phyloP scores from a whole-genome alignment of 2,888 invertebrate species.

The Mayetiola destructor region DNA sequence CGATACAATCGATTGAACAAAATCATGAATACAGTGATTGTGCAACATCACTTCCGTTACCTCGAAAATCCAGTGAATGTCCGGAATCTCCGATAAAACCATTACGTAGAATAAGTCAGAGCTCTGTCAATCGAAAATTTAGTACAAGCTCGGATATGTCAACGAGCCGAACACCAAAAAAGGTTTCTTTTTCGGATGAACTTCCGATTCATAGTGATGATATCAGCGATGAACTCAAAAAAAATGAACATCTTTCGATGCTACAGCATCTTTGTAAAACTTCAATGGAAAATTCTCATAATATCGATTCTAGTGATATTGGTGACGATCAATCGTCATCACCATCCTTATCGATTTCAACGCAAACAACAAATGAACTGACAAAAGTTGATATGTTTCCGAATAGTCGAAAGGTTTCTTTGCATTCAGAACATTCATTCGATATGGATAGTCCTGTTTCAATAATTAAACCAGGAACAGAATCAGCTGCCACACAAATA shows the following conservation, averaged over 20 bases:
- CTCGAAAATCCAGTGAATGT: not conserved
- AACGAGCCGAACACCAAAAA: constrained; percentile 31
- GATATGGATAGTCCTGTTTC: not conserved
- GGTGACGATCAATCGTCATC: not conserved
- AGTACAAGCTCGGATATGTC: constrained; percentile 20
- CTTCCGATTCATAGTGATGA: constrained; percentile 21
- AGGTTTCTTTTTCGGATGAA: constrained; percentile 35
- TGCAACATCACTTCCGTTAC: not conserved
- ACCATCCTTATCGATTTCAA: constrained; percentile 5
- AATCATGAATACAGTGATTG: not conserved
- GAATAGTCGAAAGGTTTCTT: constrained; percentile 12
- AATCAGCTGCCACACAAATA: not conserved
- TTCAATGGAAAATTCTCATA: not conserved
- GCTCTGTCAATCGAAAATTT: constrained; percentile 6
- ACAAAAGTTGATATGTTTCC: constrained; percentile 10
- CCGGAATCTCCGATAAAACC: not conserved
- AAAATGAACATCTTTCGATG: not conserved
- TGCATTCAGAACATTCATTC: constrained; percentile 1
- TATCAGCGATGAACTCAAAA: not conserved
- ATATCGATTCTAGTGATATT: not conserved
- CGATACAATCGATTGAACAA: not conserved
- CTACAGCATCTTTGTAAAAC: too few relatives aligned
- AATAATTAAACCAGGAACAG: not conserved
- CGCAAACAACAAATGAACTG: not conserved
- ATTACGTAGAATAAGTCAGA: not conserved